phyloP scores from a whole-genome alignment of 64 coral and sea anemone genomes.

The Dendrophyllia cribrosa region DNA sequence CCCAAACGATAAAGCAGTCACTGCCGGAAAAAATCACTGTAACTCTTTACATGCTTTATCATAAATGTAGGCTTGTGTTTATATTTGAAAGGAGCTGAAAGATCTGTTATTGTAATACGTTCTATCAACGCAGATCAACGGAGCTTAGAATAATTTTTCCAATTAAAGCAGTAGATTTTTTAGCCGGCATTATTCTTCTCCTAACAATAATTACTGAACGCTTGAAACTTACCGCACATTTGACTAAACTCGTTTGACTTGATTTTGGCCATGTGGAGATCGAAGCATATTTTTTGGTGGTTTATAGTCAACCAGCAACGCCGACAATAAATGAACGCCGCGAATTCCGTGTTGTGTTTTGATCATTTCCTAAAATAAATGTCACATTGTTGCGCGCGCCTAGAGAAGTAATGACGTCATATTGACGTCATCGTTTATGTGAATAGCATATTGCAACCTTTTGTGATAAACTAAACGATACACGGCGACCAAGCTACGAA shows the following conservation, averaged over 20 bases:
- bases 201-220: too few species aligned
- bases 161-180: not conserved
- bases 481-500: too few species aligned
- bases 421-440: slow-evolving; percentile 9
- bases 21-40: too few species aligned
- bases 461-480: too few species aligned
- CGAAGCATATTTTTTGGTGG: not conserved
- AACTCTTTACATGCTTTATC: too few species aligned
- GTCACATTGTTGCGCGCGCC: not conserved
- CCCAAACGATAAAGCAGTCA: too few species aligned
- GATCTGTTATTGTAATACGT: too few species aligned
- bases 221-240: not conserved
- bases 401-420: not conserved
- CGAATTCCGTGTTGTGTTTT: not conserved
- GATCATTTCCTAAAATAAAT: not conserved
- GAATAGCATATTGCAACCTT: too few species aligned
- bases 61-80: too few species aligned
- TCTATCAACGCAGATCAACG: not conserved
- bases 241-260: not conserved
- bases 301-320: not conserved
- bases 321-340: not conserved
- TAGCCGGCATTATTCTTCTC: too few species aligned
- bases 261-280: not conserved
- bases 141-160: not conserved
- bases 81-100: too few species aligned